Conservation (phyloP, 2,113 vertebrate species). For the Sapayoa aenigma region DNA sequence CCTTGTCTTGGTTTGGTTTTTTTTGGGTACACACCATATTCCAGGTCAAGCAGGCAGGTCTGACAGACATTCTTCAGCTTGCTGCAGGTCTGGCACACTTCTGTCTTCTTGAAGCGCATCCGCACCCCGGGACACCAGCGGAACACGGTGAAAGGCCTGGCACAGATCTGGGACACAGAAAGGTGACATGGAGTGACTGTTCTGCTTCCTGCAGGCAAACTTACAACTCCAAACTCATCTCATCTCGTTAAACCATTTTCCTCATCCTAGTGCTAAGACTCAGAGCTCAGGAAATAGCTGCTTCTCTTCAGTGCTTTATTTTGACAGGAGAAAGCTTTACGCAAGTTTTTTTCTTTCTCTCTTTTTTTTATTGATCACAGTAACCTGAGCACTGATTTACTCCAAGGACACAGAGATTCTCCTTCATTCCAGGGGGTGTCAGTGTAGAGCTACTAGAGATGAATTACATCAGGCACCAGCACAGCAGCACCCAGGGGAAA, state of each 20-base stretch:
- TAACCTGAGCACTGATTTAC: neutral
- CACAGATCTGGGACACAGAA: conserved; percentile 85
- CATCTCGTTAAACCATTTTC: neutral
- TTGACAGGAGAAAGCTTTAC: neutral
- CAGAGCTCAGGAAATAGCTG: neutral
- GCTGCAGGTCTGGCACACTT: conserved; percentile 98
- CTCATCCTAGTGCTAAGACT: neutral
- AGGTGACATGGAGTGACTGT: neutral
- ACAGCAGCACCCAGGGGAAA: neutral
- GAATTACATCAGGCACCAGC: neutral
- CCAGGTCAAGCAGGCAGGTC: conserved; percentile 95
- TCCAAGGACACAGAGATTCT: neutral
- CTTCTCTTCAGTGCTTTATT: neutral
- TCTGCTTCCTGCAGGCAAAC: neutral
- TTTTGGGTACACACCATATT: conserved; percentile 83
- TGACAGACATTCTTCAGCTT: conserved; percentile 99
- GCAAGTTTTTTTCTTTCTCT: neutral
- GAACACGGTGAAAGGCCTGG: conserved; percentile 96
- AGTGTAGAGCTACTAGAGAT: neutral
- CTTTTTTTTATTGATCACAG: neutral
- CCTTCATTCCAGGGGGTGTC: neutral
- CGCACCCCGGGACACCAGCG: conserved; percentile 96
- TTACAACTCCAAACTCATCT: neutral
- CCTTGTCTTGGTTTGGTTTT: too few relatives aligned
- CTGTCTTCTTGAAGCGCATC: conserved; percentile 99